Conservation (phyloP, 2,797 vertebrate species). For the Vireo griseus region DNA sequence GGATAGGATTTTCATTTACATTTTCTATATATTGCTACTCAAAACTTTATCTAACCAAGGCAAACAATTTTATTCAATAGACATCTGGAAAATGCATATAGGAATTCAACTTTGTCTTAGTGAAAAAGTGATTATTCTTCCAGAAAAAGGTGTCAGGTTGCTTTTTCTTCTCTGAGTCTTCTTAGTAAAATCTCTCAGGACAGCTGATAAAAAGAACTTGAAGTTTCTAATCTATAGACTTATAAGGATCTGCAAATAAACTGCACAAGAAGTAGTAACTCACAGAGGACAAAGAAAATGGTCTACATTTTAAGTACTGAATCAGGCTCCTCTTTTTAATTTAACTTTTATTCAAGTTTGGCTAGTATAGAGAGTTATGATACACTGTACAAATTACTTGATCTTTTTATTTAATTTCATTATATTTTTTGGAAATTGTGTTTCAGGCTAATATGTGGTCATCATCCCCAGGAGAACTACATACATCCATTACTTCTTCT, state of each 20-base stretch:
- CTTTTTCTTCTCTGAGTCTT: not conserved
- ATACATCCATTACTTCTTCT: not conserved
- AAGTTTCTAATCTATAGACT: conserved; percentile 4
- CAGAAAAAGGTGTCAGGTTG: not conserved
- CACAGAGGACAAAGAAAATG: not conserved
- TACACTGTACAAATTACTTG: not conserved
- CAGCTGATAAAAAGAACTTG: not conserved
- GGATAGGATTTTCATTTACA: not conserved
- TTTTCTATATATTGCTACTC: not conserved
- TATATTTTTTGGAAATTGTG: not conserved
- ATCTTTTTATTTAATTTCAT: not conserved
- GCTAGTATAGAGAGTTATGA: not conserved
- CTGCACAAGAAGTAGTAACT: not conserved
- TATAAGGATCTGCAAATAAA: conserved; percentile 24
- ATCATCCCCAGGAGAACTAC: not conserved
- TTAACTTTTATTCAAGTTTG: not conserved
- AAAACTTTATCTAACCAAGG: not conserved
- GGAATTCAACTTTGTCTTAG: not conserved
- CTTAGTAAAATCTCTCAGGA: conserved; percentile 10
- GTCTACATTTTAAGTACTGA: not conserved
- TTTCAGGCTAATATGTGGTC: not conserved
- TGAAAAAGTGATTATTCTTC: conserved; percentile 7
- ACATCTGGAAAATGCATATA: not conserved
- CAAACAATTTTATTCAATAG: not conserved
- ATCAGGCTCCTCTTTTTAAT: not conserved